A percentile compares a stretch with the other conserved stretches of the same genome.
These are phyloP conservation scores for Drosophila kuntzei DNA, from an alignment of 2,888 invertebrate genomes.

Conservation along the genomic window DNA sequence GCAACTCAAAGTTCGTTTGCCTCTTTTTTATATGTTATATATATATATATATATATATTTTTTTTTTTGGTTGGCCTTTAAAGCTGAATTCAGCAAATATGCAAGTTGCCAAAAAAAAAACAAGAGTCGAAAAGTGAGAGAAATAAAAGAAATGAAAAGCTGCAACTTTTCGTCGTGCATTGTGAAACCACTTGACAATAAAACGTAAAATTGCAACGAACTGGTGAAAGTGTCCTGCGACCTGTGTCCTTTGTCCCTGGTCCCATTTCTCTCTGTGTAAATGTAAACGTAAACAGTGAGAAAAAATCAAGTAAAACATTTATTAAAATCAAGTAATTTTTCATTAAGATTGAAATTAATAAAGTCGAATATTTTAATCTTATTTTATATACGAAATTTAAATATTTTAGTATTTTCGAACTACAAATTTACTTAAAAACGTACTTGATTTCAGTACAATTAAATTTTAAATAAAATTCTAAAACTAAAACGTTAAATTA, in stretches of 20 bases:
- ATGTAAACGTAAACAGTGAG: conserved; percentile 52
- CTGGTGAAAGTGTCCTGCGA: conserved; percentile 35
- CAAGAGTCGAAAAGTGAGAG: neutral
- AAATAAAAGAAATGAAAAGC: conserved; percentile 22
- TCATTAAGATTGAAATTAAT: too few relatives aligned
- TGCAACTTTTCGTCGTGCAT: conserved; percentile 54
- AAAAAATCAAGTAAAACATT: too few relatives aligned
- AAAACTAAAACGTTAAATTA: too few relatives aligned
- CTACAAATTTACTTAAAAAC: too few relatives aligned
- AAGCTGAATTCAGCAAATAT: conserved; percentile 28
- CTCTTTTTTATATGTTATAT: too few relatives aligned
- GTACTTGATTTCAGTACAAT: too few relatives aligned
- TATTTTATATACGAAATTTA: too few relatives aligned
- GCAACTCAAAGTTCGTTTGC: conserved; percentile 60
- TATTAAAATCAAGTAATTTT: too few relatives aligned
- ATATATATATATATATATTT: too few relatives aligned
- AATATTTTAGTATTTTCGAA: too few relatives aligned
- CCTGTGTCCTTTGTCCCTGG: neutral
- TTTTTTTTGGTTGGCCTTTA: conserved; percentile 16
- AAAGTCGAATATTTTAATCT: too few relatives aligned
- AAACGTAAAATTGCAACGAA: conserved; percentile 65
- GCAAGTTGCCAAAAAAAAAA: neutral
- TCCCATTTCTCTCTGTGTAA: conserved; percentile 35
- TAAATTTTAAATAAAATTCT: too few relatives aligned
- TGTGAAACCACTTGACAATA: conserved; percentile 77